These are phyloP conservation scores for Thereuonema tuberculata DNA, from an alignment of 1,140 invertebrate species.

Conservation along the genomic window DNA sequence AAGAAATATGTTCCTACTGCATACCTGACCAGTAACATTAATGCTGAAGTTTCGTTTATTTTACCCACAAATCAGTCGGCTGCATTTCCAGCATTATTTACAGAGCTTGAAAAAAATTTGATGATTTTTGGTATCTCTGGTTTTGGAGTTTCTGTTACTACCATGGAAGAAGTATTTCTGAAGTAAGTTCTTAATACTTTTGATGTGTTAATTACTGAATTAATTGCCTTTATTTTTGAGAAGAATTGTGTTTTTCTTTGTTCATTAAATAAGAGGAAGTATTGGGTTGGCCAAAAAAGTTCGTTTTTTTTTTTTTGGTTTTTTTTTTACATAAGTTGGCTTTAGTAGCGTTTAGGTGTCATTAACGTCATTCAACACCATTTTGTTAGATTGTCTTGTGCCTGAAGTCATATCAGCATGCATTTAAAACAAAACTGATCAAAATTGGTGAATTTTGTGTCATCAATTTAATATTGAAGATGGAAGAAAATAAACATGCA, in stretches of 20 bases:
- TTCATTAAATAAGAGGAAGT: not conserved
- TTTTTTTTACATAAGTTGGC: too few species aligned
- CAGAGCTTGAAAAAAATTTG: not conserved
- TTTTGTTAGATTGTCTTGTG: not conserved
- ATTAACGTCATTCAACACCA: too few species aligned
- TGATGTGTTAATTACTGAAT: too few species aligned
- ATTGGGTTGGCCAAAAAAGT: too few species aligned
- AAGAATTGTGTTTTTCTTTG: not conserved
- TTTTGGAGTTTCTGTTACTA: constrained; percentile 37
- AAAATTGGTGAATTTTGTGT: too few species aligned
- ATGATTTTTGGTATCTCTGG: constrained; percentile 29
- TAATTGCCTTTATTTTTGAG: not conserved
- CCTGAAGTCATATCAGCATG: not conserved
- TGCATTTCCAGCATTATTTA: not conserved
- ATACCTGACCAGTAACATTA: not conserved
- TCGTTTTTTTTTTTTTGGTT: too few species aligned
- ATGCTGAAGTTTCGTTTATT: not conserved
- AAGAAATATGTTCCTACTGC: not conserved
- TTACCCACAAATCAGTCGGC: not conserved
- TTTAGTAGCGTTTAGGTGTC: too few species aligned
- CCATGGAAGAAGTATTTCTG: constrained; percentile 40
- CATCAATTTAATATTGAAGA: too few species aligned
- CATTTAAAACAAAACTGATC: not conserved
- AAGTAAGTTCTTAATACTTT: constrained; percentile 29
- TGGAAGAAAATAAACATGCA: too few species aligned